Evolutionary conservation across 1,140 invertebrate genomes (phyloP), one percentile per base, ranked within the genome.

Genomic region (Alviniconcha marisindica): DNA sequence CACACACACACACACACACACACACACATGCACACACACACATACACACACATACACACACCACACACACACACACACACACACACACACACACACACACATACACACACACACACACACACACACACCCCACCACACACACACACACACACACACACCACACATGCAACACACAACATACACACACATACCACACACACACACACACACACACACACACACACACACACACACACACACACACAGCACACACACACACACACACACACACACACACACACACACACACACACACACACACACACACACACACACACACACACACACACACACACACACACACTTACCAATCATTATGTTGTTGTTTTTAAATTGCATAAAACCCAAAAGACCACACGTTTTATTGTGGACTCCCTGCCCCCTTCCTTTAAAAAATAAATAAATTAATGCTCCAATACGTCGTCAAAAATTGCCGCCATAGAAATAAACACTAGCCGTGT

Each of bases 211-310:
- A 66, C 0, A 33, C 54, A 18, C 54, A 18, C 54, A 18, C 21
- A n/a, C 54, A n/a, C 54, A n/a, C 14, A n/a, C 54, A n/a, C 54
- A 10, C 5, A 10, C 54, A 56, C 54, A 56, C 54, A 56, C 54
- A 56, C 54, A 56, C 54, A n/a, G 21, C 54, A 56, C 54, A 56
- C 54, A 21, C 54, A 56, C 54, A 56, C 5, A 56, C 54, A 60
- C 54, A 60, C 54, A 60, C 54, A 60, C 54, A 60, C 54, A 60
- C 54, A 60, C 54, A 60, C 54, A 60, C 54, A 60, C 54, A 2
- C 54, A 60, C 54, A 60, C 54, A 60, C 54, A 60, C 54, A 5
- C 54, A 60, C 54, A 60, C 54, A 24, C 54, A 60, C 4, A 60
- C 0, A 60, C 54, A 60, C 5, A 60, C 54, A 60, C 54, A 60